Conservation (phyloP, 1,140 invertebrate genomes). For the Drosophila asahinai region DNA sequence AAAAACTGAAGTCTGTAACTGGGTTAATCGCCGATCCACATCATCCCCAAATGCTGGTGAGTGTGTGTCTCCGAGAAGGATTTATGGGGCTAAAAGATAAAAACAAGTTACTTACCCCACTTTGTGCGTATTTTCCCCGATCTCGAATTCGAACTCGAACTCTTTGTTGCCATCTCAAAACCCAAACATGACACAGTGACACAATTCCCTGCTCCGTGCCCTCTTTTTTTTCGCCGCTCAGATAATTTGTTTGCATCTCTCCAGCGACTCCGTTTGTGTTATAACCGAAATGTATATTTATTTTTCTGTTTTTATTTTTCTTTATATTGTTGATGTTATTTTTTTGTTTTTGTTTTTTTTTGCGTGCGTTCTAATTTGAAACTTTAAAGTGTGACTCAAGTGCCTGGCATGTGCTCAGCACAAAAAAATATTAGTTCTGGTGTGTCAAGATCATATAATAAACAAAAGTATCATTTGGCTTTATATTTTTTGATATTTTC, state of each 20-base stretch:
- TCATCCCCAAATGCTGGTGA: conserved; percentile 16
- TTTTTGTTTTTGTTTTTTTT: neutral
- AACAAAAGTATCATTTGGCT: neutral
- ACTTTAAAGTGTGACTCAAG: conserved; percentile 12
- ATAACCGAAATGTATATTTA: conserved; percentile 15
- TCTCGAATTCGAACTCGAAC: neutral
- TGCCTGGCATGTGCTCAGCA: conserved; percentile 3
- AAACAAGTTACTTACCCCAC: conserved; percentile 13
- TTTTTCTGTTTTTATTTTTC: neutral
- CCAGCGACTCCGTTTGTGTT: conserved; percentile 10
- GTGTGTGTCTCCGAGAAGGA: conserved; percentile 8
- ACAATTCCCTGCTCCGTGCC: conserved; percentile 35
- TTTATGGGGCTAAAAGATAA: neutral
- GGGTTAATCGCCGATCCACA: neutral
- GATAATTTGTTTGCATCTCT: conserved; percentile 39
- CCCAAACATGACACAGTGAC: conserved; percentile 67
- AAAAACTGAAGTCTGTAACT: conserved; percentile 7
- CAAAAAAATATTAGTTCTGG: neutral
- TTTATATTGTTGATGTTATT: neutral
- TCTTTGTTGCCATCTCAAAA: conserved; percentile 26
- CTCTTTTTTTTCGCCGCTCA: conserved; percentile 5
- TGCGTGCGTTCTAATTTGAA: conserved; percentile 20
- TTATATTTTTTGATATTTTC: neutral
- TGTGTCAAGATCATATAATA: neutral
- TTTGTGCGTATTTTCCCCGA: conserved; percentile 7